These are phyloP conservation scores for Nyctereutes procyonoides DNA, from an alignment of 2,113 vertebrate genomes.

Conservation along the genomic window DNA sequence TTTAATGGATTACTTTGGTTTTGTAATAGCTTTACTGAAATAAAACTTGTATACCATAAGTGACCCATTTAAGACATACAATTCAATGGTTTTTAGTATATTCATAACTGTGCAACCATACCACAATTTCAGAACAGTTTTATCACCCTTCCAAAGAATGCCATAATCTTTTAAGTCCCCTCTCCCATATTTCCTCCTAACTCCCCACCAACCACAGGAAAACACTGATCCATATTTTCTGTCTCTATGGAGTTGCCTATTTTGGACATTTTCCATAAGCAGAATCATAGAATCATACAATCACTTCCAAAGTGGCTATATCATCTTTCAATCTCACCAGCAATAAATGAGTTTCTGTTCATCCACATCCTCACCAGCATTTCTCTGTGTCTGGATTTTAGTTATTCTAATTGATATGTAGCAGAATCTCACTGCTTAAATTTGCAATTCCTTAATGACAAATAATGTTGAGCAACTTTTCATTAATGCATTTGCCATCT, in stretches of 20 bases:
- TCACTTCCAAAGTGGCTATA: not conserved
- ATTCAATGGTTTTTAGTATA: not conserved
- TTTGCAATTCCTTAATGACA: not conserved
- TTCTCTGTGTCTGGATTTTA: not conserved
- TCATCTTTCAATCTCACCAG: not conserved
- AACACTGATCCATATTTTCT: not conserved
- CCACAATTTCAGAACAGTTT: slow-evolving; percentile 10
- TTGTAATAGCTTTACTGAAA: not conserved
- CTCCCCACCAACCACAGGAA: not conserved
- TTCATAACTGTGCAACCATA: slow-evolving; percentile 2
- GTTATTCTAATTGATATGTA: not conserved
- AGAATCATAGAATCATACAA: not conserved
- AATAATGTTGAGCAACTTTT: not conserved
- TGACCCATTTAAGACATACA: not conserved
- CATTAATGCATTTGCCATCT: not conserved
- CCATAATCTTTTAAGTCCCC: not conserved
- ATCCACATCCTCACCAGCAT: not conserved
- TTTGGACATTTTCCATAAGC: not conserved
- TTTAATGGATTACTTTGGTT: not conserved
- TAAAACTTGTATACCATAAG: not conserved
- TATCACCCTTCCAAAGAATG: not conserved
- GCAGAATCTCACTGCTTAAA: not conserved
- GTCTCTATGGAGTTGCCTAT: not conserved
- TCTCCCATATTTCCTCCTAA: not conserved
- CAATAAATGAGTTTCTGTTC: not conserved